A percentile compares a stretch with the other conserved stretches of the same genome.
These are phyloP conservation scores for Eueremaeus valkanovi DNA, from an alignment of 2,888 invertebrate species.

Conservation along the genomic window DNA sequence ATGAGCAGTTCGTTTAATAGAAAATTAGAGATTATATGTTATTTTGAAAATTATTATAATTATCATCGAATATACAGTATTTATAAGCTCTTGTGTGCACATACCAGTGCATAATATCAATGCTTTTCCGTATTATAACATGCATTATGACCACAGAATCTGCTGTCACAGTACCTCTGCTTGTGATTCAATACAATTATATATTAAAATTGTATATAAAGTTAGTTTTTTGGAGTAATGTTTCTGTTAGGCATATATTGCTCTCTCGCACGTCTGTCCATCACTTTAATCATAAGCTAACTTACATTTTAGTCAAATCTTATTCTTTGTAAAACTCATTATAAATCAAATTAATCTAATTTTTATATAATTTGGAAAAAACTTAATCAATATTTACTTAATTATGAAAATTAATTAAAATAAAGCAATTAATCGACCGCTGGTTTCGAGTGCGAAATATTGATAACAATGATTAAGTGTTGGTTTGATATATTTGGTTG, in stretches of 20 bases:
- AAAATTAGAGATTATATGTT: slow-evolving; percentile 17
- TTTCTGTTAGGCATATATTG: neutral
- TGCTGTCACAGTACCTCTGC: no score
- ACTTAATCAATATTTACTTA: no score
- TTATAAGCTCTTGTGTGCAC: slow-evolving; percentile 29
- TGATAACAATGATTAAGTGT: neutral
- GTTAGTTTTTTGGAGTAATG: neutral
- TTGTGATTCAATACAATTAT: slow-evolving; percentile 11
- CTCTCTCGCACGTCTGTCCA: slow-evolving; percentile 16
- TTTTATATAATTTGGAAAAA: no score
- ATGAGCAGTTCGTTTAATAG: slow-evolving; percentile 25
- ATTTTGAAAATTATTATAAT: slow-evolving; percentile 12
- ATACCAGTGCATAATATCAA: slow-evolving; percentile 3
- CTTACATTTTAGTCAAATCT: no score
- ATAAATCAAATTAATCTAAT: no score
- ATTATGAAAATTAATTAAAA: no score
- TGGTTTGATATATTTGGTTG: neutral
- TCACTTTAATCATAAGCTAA: no score
- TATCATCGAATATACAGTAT: neutral
- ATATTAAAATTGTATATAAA: neutral
- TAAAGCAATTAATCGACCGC: neutral
- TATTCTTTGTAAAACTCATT: no score
- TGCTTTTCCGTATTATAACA: no score
- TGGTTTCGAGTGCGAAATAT: neutral
- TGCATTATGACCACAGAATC: neutral